Evolutionary conservation across 2,888 invertebrate genomes (phyloP), one percentile per base, ranked within the genome.

Genomic region (Oscheius sp.): DNA sequence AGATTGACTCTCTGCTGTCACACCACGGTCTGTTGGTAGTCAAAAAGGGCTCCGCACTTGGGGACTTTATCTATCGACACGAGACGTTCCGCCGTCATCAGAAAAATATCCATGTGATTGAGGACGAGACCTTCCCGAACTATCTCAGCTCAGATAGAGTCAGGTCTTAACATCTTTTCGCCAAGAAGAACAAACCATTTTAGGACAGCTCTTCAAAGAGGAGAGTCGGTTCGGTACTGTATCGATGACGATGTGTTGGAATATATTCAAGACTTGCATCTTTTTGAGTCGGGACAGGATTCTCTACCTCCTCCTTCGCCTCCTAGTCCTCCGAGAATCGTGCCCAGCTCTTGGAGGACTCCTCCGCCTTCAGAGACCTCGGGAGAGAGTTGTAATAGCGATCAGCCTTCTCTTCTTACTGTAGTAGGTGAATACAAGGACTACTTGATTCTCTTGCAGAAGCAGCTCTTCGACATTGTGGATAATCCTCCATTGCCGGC

Each of bases 171-270:
- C 21, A 21, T 21, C 21, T 21, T 21, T 21, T 21, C 21, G 21
- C 21, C 21, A 21, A 37, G 10, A 5, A 10, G 9, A 48, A 13
- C 29, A 48, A 11, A 21, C 2, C 7, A 7, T 11, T 50, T 60
- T 35, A 76, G 76, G 53, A 58, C 51, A 7, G 73, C 73, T n/a
- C 37, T 76, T 5, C 33, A 48, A 50, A 37, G 76, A 32, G 76
- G 76, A 37, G 76, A 76, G 35, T 76, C 76, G 11, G 73, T 76
- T 13, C 42, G 60, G n/a, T 76, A 76, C 47, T 76, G 76, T 51
- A n/a, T 73, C 1, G 73, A 76, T 29, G 76, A 76, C 53, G 73
- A 55, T 21, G 76, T 76, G 2, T 48, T 76, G 48, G 73, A 76
- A n/a, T 76, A 76, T 47, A 73, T 76, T 33, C 35, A 59, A 29